phyloP scores from a whole-genome alignment of 2,113 vertebrate genomes.

The Proterorhinus semilunaris region DNA sequence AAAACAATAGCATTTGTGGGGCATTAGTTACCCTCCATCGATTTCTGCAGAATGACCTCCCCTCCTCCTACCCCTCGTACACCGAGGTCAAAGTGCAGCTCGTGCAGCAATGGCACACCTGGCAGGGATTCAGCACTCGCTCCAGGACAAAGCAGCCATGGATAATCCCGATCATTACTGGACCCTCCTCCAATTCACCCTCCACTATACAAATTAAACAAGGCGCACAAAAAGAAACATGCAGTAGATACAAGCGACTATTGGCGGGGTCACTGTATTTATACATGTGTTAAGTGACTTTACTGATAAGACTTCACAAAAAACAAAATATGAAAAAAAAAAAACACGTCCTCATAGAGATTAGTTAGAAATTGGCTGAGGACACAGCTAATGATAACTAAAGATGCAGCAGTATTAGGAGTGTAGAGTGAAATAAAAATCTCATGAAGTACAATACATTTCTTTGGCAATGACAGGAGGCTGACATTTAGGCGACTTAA shows the following conservation, averaged over 20 bases:
- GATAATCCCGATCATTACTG: conserved; percentile 8
- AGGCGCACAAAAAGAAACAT: conserved; percentile 6
- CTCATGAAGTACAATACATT: too few species aligned
- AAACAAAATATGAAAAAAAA: not conserved
- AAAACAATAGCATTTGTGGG: conserved; percentile 1
- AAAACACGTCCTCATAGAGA: too few species aligned
- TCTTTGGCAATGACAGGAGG: too few species aligned
- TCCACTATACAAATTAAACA: conserved; percentile 6
- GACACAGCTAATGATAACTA: too few species aligned
- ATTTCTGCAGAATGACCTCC: conserved; percentile 1
- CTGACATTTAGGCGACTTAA: too few species aligned
- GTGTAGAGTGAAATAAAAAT: too few species aligned
- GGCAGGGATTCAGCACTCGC: conserved; percentile 17
- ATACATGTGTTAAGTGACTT: conserved; percentile 4
- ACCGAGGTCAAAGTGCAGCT: conserved; percentile 37
- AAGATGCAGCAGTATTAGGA: too few species aligned
- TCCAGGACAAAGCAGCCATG: conserved; percentile 19
- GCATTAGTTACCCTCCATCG: conserved; percentile 5
- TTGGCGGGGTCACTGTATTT: not conserved
- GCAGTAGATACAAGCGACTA: not conserved
- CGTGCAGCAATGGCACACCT: conserved; percentile 16
- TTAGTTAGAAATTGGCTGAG: too few species aligned
- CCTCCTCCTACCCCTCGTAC: not conserved
- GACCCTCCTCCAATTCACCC: conserved; percentile 5
- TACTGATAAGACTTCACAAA: not conserved